These are phyloP conservation scores for Rhabditoides inermis DNA, from an alignment of 2,888 invertebrate genomes.

Conservation along the genomic window DNA sequence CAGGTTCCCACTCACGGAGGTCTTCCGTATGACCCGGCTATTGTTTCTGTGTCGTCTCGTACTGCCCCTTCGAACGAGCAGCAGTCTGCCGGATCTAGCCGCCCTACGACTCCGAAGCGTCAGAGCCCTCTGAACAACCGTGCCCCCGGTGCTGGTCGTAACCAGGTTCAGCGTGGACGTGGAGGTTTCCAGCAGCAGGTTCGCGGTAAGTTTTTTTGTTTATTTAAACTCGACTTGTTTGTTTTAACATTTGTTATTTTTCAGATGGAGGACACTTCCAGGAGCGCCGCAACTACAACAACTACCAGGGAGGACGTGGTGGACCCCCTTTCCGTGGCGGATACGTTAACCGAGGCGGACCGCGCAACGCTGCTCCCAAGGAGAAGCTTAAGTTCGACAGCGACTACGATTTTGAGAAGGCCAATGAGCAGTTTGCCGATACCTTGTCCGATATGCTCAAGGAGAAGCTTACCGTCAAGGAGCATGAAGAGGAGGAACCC, in stretches of 20 bases:
- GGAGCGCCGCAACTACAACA: conserved; percentile 7
- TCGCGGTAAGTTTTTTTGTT: neutral
- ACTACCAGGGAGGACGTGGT: conserved; percentile 18
- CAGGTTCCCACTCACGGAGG: conserved; percentile 38
- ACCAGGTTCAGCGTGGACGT: neutral
- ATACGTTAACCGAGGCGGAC: conserved; percentile 17
- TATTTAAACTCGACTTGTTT: neutral
- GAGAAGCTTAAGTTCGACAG: conserved; percentile 48
- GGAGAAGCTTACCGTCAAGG: conserved; percentile 16
- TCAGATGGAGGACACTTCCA: conserved; percentile 9
- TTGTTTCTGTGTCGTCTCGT: conserved; percentile 66
- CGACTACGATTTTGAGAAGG: conserved; percentile 96
- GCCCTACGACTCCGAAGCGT: conserved; percentile 27
- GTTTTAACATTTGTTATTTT: conserved; percentile 3
- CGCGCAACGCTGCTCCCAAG: conserved; percentile 21
- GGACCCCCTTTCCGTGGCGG: conserved; percentile 16
- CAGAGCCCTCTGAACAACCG: conserved; percentile 18
- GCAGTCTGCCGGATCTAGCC: conserved; percentile 25
- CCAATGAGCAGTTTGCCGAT: conserved; percentile 84
- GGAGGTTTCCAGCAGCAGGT: conserved; percentile 10
- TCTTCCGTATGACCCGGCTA: conserved; percentile 91
- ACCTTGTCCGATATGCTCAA: conserved; percentile 28
- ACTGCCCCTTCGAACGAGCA: conserved; percentile 18
- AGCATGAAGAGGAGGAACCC: conserved; percentile 13
- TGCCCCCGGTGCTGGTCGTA: conserved; percentile 17